Evolutionary conservation across 2,797 vertebrate genomes (phyloP).

Genomic region (Acipenser ruthenus): DNA sequence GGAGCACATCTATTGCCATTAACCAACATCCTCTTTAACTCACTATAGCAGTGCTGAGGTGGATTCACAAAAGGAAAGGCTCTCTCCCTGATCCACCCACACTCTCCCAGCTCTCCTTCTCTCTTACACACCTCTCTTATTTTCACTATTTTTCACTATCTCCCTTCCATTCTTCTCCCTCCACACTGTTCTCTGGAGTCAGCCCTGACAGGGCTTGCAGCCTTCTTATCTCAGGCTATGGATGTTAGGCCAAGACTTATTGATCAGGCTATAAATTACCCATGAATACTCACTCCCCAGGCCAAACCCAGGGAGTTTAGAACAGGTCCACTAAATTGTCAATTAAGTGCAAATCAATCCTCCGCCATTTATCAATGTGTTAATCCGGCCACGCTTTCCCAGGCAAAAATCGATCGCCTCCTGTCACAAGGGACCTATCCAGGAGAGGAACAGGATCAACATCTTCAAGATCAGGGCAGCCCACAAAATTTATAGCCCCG

Average conservation of each 20-base stretch:
- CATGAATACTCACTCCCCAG: conserved; percentile 45
- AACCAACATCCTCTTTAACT: conserved; percentile 18
- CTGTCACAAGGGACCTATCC: conserved; percentile 55
- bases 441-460: conserved; percentile 45
- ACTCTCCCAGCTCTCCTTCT: conserved; percentile 8
- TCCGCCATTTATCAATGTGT: conserved; percentile 75
- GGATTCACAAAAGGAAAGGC: neutral
- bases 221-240: conserved; percentile 59
- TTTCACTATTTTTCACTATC: conserved; percentile 16
- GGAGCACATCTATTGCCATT: conserved; percentile 11
- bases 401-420: conserved; percentile 47
- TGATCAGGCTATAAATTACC: conserved; percentile 61
- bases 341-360: conserved; percentile 97
- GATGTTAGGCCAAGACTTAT: conserved; percentile 65
- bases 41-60: too few species aligned
- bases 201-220: conserved; percentile 52
- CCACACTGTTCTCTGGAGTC: conserved; percentile 31
- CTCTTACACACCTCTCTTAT: conserved; percentile 21
- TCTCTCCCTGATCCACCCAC: conserved; percentile 7
- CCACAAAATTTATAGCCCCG: conserved; percentile 45
- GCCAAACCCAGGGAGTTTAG: conserved; percentile 45
- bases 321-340: conserved; percentile 88
- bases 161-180: conserved; percentile 15
- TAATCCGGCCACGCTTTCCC: conserved; percentile 41
- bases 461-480: conserved; percentile 40